Percentiles rank a stretch among this genome's conserved stretches.
Conservation (phyloP, 2,797 vertebrate species). For the Oreortyx pictus region DNA sequence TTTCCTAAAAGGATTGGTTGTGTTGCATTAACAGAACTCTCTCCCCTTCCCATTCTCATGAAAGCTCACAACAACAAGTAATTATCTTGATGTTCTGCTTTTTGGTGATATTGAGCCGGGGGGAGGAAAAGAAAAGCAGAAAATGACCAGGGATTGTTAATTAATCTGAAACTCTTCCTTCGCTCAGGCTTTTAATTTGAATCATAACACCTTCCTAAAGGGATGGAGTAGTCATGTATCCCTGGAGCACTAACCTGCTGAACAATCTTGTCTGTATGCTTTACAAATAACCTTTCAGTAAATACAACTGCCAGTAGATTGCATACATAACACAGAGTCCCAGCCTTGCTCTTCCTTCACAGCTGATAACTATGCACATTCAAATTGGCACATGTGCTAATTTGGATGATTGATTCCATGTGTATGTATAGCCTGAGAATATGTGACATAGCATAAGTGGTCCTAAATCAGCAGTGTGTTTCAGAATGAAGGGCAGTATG, state of each 20-base stretch:
- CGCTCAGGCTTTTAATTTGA: not conserved
- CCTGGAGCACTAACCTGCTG: not conserved
- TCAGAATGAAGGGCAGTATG: not conserved
- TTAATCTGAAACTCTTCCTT: not conserved
- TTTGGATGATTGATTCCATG: constrained; percentile 13
- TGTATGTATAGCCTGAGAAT: not conserved
- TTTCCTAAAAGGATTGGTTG: not conserved
- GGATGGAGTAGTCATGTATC: not conserved
- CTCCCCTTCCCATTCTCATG: not conserved
- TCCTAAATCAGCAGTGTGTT: constrained; percentile 6
- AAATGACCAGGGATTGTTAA: not conserved
- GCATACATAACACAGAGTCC: not conserved
- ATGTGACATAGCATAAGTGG: constrained; percentile 9
- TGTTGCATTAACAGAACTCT: not conserved
- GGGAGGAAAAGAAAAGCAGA: not conserved
- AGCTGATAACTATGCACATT: not conserved
- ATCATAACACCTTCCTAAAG: not conserved
- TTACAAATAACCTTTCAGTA: not conserved
- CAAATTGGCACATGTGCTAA: not conserved
- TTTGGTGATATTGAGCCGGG: not conserved
- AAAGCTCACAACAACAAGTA: not conserved
- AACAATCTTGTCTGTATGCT: not conserved
- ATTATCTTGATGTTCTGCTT: not conserved
- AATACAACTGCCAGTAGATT: not conserved
- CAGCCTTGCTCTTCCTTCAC: not conserved